Percentiles rank a stretch among this genome's conserved stretches.
These are phyloP conservation scores for Pelobates fuscus DNA, from an alignment of 2,113 vertebrate species.

Conservation along the genomic window DNA sequence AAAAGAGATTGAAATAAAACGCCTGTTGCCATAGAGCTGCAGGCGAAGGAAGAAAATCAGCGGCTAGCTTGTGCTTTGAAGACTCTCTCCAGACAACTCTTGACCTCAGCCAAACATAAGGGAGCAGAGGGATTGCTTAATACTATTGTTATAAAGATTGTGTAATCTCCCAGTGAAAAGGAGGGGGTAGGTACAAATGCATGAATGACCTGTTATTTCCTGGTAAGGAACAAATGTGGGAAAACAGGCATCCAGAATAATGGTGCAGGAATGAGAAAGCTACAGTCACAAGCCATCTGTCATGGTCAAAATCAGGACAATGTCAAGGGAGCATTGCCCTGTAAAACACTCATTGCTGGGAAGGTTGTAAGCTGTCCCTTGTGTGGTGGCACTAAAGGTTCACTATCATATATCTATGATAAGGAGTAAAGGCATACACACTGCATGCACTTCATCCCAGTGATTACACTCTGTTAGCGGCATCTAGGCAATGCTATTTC, in stretches of 20 bases:
- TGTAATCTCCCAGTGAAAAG: conserved; percentile 28
- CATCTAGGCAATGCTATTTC: too few species aligned
- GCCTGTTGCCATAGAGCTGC: conserved; percentile 63
- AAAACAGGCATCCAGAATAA: conserved; percentile 14
- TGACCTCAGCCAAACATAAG: conserved; percentile 47
- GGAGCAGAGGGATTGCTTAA: background rate
- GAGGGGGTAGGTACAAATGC: background rate
- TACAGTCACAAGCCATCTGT: conserved; percentile 29
- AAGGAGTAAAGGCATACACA: background rate
- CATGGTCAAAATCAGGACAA: conserved; percentile 24
- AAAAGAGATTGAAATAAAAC: conserved; percentile 53
- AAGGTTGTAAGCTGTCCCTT: conserved; percentile 15
- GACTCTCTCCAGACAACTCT: conserved; percentile 51
- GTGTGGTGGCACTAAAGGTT: conserved; percentile 34
- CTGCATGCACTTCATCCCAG: background rate
- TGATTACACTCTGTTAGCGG: too few species aligned
- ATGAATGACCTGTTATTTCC: conserved; percentile 8
- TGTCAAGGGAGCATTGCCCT: conserved; percentile 11
- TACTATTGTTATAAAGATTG: conserved; percentile 40
- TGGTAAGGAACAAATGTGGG: conserved; percentile 6
- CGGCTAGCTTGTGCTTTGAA: conserved; percentile 48
- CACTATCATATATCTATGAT: background rate
- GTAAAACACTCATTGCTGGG: conserved; percentile 11
- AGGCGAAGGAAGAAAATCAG: conserved; percentile 49
- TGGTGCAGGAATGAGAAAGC: conserved; percentile 8